Conservation (phyloP, 2,113 vertebrate species). For the Pomatostomus ruficeps region DNA sequence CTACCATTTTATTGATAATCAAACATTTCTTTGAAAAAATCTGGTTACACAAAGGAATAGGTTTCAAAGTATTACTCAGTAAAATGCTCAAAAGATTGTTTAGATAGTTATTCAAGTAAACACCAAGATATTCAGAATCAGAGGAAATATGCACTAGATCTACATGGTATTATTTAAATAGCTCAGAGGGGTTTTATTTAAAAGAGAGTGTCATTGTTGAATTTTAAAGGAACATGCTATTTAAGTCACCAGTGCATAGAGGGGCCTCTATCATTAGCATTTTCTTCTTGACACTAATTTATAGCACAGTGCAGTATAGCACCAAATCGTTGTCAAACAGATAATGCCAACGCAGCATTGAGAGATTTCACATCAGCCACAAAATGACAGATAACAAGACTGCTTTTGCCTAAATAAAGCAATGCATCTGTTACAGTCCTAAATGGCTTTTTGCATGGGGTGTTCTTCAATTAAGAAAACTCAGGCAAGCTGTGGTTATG, state of each 20-base stretch:
- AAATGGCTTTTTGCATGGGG: conserved; percentile 9
- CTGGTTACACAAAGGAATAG: not conserved
- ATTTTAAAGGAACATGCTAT: conserved; percentile 66
- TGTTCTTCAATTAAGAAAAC: not conserved
- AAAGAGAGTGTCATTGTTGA: conserved; percentile 61
- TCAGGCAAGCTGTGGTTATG: not conserved
- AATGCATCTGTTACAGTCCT: not conserved
- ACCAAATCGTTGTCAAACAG: conserved; percentile 59
- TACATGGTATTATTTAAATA: conserved; percentile 56
- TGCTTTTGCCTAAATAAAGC: conserved; percentile 60
- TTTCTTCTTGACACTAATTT: conserved; percentile 73
- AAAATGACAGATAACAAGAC: conserved; percentile 52
- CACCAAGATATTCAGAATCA: not conserved
- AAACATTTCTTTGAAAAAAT: not conserved
- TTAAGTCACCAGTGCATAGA: conserved; percentile 65
- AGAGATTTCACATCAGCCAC: conserved; percentile 44
- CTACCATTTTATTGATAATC: not conserved
- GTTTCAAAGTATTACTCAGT: not conserved
- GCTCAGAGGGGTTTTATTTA: conserved; percentile 50
- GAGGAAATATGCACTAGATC: conserved; percentile 1
- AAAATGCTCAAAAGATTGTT: not conserved
- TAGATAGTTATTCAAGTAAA: conserved; percentile 12
- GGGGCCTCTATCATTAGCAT: conserved; percentile 67
- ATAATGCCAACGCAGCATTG: conserved; percentile 52
- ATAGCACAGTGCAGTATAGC: not conserved